Evolutionary conservation across 92 coral and sea anemone species (phyloP), one percentile per base, ranked within the genome.

Genomic region (Ricordea florida): DNA sequence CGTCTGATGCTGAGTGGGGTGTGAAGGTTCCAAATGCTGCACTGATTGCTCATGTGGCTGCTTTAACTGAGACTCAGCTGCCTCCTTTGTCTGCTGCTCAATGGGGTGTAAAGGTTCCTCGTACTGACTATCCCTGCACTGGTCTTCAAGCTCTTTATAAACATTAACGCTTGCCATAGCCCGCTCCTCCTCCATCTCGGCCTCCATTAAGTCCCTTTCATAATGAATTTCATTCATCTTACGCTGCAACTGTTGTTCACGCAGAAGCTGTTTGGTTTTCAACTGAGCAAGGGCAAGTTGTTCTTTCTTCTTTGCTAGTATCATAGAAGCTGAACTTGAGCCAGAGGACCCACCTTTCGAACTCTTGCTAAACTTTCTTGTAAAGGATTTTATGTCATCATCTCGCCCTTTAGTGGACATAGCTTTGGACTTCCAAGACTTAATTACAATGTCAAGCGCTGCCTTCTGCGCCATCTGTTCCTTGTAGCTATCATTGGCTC

Each of bases 381-480:
- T 30, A 7, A 15, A 18, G 15, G 53, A 26, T 45, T 1, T 40
- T 0, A 14, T 14, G 2, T 2, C 22, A 20, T 62, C 21, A 0
- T 42, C 53, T 42, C 70, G 17, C 16, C 33, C 11, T 18, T 50
- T 8, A 50, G 5, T 18, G 8, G 57, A 25, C 25, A 25, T 26
- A 27, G 32, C 29, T 31, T 46, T 10, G 6, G 26, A 47, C 6
- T 34, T 48, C 68, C 84, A 78, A 8, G 46, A 52, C 43, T 52
- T 42, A 6, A 78, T 46, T 0, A 16, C 28, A 34, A 6, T 41
- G 18, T 78, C 84, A 29, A 79, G 46, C 1, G 29, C 24, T 44
- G 27, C 11, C 45, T 79, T 79, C 38, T n/a, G 34, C 27, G 18
- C 70, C 78, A 68, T 68, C 62, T 67, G 69, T 23, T 79, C 71